Base-by-base conservation (phyloP, 1,140 invertebrate genomes). In the Sinella curviseta region DNA sequence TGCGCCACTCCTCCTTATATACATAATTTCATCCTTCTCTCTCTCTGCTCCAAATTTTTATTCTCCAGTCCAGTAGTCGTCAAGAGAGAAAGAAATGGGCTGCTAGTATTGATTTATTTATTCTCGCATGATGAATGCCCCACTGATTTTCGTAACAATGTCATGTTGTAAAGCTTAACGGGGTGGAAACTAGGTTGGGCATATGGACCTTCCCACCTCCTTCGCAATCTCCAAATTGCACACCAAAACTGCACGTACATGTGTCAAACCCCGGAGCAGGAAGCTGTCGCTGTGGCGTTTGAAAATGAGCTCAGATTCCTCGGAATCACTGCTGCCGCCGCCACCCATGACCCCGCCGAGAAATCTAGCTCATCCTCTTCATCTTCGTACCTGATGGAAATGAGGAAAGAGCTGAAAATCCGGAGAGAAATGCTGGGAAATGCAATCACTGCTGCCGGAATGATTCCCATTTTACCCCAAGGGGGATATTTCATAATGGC, bases 181-280 rank as follows among this genome's bases (percentile, higher is more conserved):
- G 98, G 98, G 0, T 97, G 96, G 96, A 97, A 97, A 89, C 91
- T 92, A 14, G 97, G 97, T n/a, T 99, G 97, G 97, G 94, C 94
- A 0, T 95, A 99, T 86, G 95, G 94, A 8, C 95, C 95, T 0
- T 89, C 90, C 2, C 87, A 91, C 82, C 88, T 98, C 2, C 91
- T 99, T 78, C 87, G 88, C 26, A 94, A 97, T 83, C 86, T 97
- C n/a, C 92, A 94, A 86, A 90, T 94, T 77, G 91, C 98, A 14
- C 97, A 99, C 88, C 96, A 99, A 87, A 98, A 98, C 88, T 93
- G 91, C 83, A 92, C 97, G 0, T 98, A 98, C 85, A 97, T 94
- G 0, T 95, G 93, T 85, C 88, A 90, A 4, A 99, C 97, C 4
- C 95, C 96, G 16, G 86, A 89, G 36, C 85, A 95, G 91, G 97